These are phyloP conservation scores for Stenodema calcarata DNA, from an alignment of 2,888 invertebrate species.

Conservation along the genomic window DNA sequence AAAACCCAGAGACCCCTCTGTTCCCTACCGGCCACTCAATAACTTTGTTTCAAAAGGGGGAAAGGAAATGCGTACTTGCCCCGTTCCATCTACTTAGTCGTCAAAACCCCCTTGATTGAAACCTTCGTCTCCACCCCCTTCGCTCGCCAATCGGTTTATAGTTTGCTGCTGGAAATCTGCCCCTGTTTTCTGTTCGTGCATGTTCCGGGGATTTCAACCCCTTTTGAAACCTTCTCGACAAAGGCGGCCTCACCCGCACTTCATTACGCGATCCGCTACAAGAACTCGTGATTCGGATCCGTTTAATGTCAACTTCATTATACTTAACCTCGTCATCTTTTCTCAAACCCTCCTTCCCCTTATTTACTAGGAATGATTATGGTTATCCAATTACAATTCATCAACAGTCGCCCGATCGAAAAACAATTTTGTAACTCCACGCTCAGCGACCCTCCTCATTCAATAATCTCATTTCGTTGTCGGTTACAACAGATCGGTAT, in stretches of 20 bases:
- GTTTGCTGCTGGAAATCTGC: slow-evolving; percentile 13
- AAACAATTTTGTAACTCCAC: not conserved
- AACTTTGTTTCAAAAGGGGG: slow-evolving; percentile 18
- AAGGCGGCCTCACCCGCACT: not conserved
- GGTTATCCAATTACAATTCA: not conserved
- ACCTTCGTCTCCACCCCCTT: not conserved
- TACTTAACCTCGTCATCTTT: not conserved
- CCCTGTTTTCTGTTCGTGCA: slow-evolving; percentile 11
- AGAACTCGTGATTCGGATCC: slow-evolving; percentile 13
- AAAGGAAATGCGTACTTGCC: not conserved
- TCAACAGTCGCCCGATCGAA: not conserved
- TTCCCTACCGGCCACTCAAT: not conserved
- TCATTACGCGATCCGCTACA: slow-evolving; percentile 6
- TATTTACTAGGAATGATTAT: not conserved
- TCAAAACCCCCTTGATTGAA: slow-evolving; percentile 42
- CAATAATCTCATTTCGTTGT: not conserved
- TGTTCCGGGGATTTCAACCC: not conserved
- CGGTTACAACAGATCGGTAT: not conserved
- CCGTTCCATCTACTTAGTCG: slow-evolving; percentile 32
- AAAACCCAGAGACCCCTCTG: not conserved
- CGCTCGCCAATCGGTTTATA: slow-evolving; percentile 14
- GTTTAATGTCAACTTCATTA: not conserved
- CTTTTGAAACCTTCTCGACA: not conserved
- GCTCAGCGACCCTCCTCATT: not conserved
- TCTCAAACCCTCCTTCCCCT: not conserved